A percentile compares a stretch with the other conserved stretches of the same genome.
phyloP scores from a whole-genome alignment of 2,797 vertebrate genomes.

The Hozukius guyotensis region DNA sequence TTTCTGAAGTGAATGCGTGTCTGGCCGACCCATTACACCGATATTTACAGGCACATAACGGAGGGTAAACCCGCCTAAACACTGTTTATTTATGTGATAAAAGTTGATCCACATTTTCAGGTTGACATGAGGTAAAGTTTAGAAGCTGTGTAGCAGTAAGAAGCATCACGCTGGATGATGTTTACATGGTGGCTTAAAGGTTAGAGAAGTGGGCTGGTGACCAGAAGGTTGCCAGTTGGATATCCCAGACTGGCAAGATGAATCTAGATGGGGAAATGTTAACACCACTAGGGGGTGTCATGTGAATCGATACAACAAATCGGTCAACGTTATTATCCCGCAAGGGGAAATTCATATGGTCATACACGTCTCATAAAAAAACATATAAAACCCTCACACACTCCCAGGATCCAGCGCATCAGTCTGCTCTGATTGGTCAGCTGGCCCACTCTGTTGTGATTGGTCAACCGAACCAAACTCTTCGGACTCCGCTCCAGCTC shows the following conservation, averaged over 20 bases:
- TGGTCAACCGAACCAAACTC: too few species aligned
- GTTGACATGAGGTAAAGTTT: neutral
- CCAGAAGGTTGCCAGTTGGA: neutral
- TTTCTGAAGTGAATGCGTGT: neutral
- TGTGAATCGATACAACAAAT: too few species aligned
- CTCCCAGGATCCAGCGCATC: too few species aligned
- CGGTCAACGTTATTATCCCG: too few species aligned
- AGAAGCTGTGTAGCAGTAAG: neutral
- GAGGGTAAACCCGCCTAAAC: neutral
- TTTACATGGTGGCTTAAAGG: neutral
- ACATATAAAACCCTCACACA: too few species aligned
- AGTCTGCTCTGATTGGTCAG: too few species aligned
- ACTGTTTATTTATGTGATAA: neutral
- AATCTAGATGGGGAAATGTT: neutral
- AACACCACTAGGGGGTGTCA: neutral
- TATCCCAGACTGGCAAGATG: neutral
- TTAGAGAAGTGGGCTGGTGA: neutral
- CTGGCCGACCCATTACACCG: neutral
- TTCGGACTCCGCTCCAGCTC: too few species aligned
- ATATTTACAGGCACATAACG: slow-evolving; percentile 5
- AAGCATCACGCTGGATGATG: neutral
- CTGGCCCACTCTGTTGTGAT: too few species aligned
- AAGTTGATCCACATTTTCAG: neutral
- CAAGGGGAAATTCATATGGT: too few species aligned
- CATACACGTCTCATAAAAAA: too few species aligned